Evolutionary conservation across 2,888 invertebrate species (phyloP).

Genomic region (Minunthozetes semirufus): DNA sequence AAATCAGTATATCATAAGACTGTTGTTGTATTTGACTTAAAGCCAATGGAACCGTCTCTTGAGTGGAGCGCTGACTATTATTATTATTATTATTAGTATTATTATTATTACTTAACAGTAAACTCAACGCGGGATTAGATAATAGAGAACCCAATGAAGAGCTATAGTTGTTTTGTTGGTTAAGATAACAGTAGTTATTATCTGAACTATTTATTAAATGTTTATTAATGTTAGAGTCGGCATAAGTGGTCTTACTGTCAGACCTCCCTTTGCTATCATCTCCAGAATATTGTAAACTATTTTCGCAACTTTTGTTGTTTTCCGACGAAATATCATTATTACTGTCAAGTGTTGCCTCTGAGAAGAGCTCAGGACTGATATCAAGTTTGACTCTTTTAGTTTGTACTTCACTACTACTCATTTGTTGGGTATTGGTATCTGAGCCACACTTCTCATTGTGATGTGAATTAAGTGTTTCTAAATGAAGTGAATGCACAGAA

Average conservation of each 20-base stretch:
- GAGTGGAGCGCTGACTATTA: neutral
- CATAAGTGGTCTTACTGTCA: neutral
- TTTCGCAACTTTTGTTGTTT: neutral
- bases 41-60: neutral
- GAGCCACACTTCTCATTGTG: neutral
- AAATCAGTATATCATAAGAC: slow-evolving; percentile 18
- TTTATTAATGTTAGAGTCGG: neutral
- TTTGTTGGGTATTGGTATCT: neutral
- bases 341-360: neutral
- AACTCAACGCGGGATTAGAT: slow-evolving; percentile 9
- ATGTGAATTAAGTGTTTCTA: neutral
- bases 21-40: slow-evolving; percentile 22
- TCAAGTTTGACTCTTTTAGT: slow-evolving; percentile 18
- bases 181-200: neutral
- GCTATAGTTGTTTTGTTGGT: neutral
- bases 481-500: neutral
- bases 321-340: neutral
- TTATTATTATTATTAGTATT: neutral
- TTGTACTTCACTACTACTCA: neutral
- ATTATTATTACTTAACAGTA: neutral
- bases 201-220: neutral
- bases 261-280: neutral
- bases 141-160: neutral
- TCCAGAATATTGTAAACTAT: neutral
- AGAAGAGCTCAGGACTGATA: neutral